phyloP scores from a whole-genome alignment of 2,797 vertebrate species.

The Mus minutoides region DNA sequence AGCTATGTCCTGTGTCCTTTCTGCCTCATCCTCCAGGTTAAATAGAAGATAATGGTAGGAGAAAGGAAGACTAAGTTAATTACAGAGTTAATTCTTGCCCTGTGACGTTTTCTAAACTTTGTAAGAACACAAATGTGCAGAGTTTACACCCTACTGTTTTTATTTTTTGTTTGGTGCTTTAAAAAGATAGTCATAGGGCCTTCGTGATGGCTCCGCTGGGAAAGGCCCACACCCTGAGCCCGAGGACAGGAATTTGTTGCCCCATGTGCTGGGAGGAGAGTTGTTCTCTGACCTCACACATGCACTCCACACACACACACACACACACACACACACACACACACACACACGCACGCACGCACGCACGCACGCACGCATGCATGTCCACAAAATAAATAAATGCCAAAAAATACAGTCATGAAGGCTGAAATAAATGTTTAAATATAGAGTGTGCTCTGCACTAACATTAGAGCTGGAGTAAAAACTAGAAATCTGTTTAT shows the following conservation, averaged over 20 bases:
- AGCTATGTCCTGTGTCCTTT: constrained; percentile 54
- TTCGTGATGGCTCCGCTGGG: neutral
- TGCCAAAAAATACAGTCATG: neutral
- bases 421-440: neutral
- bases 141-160: neutral
- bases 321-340: no score
- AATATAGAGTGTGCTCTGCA: neutral
- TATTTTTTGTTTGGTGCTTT: neutral
- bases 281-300: neutral
- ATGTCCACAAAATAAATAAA: neutral
- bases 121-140: neutral
- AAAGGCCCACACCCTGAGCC: neutral
- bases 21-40: constrained; percentile 39
- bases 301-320: no score
- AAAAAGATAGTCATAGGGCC: constrained; percentile 15
- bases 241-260: neutral
- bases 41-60: neutral
- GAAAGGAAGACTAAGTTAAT: constrained; percentile 14
- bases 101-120: neutral
- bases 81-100: neutral
- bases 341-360: no score
- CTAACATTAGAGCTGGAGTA: constrained; percentile 21
- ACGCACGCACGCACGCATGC: fast-evolving
- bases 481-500: neutral
- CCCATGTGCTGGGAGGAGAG: neutral